These are phyloP conservation scores for Leptinotarsa lineolata DNA, from an alignment of 1,140 invertebrate genomes.

Conservation along the genomic window DNA sequence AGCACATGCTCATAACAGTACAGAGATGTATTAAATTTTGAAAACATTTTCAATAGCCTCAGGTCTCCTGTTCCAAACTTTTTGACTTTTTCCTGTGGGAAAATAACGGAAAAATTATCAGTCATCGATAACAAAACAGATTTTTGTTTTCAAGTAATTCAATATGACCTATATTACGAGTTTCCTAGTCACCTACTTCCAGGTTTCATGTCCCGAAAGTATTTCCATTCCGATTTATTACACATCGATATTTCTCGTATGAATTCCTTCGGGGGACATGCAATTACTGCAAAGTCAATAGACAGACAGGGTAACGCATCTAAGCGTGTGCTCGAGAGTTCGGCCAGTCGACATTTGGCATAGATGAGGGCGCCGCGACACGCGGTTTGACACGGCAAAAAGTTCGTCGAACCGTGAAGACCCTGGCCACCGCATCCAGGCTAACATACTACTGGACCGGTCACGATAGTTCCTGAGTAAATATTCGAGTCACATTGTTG, in stretches of 20 bases:
- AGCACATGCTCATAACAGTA: no score
- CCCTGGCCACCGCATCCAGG: constrained; percentile 37
- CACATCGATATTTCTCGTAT: constrained; percentile 11
- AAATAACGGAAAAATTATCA: no score
- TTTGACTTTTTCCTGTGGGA: no score
- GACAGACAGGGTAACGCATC: constrained; percentile 28
- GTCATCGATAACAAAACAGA: no score
- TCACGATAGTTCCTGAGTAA: constrained; percentile 6
- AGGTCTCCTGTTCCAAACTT: no score
- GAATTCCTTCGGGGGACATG: constrained; percentile 27
- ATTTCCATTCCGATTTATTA: neutral
- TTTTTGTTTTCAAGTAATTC: no score
- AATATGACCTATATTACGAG: no score
- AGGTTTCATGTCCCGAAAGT: no score
- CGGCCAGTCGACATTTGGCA: constrained; percentile 22
- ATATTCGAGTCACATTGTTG: neutral
- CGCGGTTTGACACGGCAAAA: constrained; percentile 45
- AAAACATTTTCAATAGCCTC: no score
- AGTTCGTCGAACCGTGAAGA: constrained; percentile 36
- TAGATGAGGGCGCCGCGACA: constrained; percentile 43
- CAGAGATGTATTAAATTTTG: no score
- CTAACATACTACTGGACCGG: constrained; percentile 32
- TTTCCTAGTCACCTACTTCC: no score
- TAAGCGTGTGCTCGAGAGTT: constrained; percentile 26
- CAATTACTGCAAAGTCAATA: constrained; percentile 34